Evolutionary conservation across 2,797 vertebrate genomes (phyloP), one percentile per base, ranked within the genome.

Genomic region (Esox lucius): DNA sequence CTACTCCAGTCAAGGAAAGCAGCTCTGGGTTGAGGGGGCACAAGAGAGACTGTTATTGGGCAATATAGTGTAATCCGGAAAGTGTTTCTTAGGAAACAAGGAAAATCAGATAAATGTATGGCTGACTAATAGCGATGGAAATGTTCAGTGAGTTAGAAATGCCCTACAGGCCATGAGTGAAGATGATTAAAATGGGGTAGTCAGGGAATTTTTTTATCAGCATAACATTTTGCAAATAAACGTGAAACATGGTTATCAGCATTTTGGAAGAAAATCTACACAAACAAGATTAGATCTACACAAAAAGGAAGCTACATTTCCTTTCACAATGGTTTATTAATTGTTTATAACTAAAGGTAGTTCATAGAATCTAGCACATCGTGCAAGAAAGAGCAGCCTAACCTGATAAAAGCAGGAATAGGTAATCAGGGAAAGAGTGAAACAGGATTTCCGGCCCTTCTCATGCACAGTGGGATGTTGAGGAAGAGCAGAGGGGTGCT

Each of bases 101-200:
- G 75, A 9, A 68, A 49, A 66, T 53, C 51, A 33, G 75, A 12
- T 56, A 33, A 46, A 31, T 77, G 68, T 70, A 76, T 31, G 26
- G 73, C 68, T 12, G 42, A 24, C n/a, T 61, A 48, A 59, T 35
- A 28, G 67, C 71, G 74, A 88, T 80, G 82, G 78, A 31, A 84
- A 84, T 87, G 85, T 91, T 88, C 81, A 74, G 79, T 75, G 73
- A 9, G 78, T 22, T 15, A 79, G 71, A 80, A 91, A 89, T 75
- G 78, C 78, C 83, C 89, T 88, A 81, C 81, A 84, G 68, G 77
- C 79, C 72, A 59, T 0, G 49, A 78, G 61, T 8, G 49, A 56
- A 78, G 64, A 59, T 76, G 39, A 11, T 73, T 81, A 83, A 85
- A 86, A 79, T 35, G 59, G 68, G 70, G 81, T 31, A 31, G 9